These are phyloP conservation scores for Tubulanus polymorphus DNA, from an alignment of 2,888 invertebrate genomes.

Conservation along the genomic window DNA sequence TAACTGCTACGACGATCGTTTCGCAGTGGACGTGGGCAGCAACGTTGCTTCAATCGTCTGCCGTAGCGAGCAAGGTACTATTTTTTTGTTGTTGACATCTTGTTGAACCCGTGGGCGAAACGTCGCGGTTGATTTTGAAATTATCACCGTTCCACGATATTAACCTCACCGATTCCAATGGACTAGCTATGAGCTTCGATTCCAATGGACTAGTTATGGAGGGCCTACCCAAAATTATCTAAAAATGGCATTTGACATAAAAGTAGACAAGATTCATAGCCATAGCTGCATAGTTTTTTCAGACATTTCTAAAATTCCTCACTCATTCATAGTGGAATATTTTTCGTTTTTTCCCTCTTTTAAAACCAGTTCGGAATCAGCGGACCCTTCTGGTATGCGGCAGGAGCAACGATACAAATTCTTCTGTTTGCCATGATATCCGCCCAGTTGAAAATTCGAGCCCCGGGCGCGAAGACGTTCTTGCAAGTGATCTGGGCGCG, in stretches of 20 bases:
- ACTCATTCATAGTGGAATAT: neutral
- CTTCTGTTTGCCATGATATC: constrained; percentile 37
- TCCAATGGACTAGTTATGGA: too few species aligned
- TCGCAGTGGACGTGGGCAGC: constrained; percentile 56
- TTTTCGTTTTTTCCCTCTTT: neutral
- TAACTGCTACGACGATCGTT: constrained; percentile 52
- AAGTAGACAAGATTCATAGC: too few species aligned
- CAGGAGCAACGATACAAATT: constrained; percentile 49
- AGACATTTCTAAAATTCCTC: too few species aligned
- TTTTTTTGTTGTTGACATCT: too few species aligned
- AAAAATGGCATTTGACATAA: too few species aligned
- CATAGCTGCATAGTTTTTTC: too few species aligned
- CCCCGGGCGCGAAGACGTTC: constrained; percentile 53
- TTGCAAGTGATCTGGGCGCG: constrained; percentile 50
- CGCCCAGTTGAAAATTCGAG: constrained; percentile 49
- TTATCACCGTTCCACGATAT: neutral
- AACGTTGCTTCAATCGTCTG: constrained; percentile 49
- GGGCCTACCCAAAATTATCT: too few species aligned
- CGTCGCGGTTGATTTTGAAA: neutral
- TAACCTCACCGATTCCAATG: neutral
- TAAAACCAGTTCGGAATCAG: constrained; percentile 46
- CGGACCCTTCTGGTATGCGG: constrained; percentile 52
- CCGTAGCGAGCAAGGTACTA: constrained; percentile 48
- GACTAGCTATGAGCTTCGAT: too few species aligned
- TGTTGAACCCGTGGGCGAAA: neutral